Conservation (phyloP, 2,888 invertebrate species). For the Himalopsyche anomala region DNA sequence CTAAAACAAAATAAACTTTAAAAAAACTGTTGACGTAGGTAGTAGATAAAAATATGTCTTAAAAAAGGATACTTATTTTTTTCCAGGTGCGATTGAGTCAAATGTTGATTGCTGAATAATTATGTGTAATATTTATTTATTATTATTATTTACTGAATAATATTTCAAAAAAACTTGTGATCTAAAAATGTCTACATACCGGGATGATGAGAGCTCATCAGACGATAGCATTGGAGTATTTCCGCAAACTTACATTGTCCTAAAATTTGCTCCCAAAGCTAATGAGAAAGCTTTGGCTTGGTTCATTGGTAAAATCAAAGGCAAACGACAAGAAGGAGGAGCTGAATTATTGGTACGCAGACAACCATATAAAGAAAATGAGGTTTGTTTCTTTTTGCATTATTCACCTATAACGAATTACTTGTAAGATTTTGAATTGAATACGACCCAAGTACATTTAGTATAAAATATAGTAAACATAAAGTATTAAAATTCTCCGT, state of each 20-base stretch:
- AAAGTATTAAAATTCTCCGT: too few relatives aligned
- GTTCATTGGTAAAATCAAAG: slow-evolving; percentile 76
- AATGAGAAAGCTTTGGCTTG: slow-evolving; percentile 74
- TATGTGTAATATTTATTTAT: background rate
- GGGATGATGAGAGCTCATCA: slow-evolving; percentile 57
- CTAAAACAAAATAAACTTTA: too few relatives aligned
- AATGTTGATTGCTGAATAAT: background rate
- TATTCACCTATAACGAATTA: background rate
- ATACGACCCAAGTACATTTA: too few relatives aligned
- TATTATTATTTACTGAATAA: background rate
- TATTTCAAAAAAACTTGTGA: background rate
- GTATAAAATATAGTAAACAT: too few relatives aligned
- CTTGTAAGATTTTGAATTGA: too few relatives aligned
- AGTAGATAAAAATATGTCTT: too few relatives aligned
- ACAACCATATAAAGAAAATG: slow-evolving; percentile 70
- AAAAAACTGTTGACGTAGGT: too few relatives aligned
- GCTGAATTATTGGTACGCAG: slow-evolving; percentile 76
- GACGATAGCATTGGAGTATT: slow-evolving; percentile 61
- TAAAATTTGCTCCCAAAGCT: slow-evolving; percentile 73
- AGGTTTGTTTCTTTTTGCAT: slow-evolving; percentile 66
- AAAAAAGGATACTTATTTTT: background rate
- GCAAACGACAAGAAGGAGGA: slow-evolving; percentile 75
- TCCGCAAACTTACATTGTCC: slow-evolving; percentile 69
- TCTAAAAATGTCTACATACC: slow-evolving; percentile 28
- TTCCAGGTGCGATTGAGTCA: background rate